Evolutionary conservation across 2,797 vertebrate genomes (phyloP).

Genomic region (Craterocephalus amniculus): DNA sequence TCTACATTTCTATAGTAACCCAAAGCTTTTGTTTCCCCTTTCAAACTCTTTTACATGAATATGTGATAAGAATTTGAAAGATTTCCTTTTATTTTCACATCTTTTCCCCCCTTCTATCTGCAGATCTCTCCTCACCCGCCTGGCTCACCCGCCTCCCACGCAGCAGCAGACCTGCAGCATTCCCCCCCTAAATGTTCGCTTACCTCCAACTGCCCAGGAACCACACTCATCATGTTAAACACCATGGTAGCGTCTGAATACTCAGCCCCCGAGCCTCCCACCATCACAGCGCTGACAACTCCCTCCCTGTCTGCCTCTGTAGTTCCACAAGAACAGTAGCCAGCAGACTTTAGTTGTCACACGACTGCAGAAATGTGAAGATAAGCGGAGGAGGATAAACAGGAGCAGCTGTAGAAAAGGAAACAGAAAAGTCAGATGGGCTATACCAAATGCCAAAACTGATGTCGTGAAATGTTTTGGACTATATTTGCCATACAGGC

Average conservation of each 20-base stretch:
- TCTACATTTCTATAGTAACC: too few species aligned
- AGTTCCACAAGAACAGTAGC: constrained; percentile 20
- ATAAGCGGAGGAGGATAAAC: constrained; percentile 1
- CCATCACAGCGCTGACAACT: constrained; percentile 29
- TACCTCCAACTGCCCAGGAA: constrained; percentile 24
- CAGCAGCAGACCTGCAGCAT: constrained; percentile 58
- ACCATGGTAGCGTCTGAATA: constrained; percentile 2
- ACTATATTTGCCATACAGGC: constrained; percentile 14
- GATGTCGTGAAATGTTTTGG: not conserved
- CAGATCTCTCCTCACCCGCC: constrained; percentile 69
- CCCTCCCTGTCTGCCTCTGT: constrained; percentile 16
- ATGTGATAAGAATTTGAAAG: too few species aligned
- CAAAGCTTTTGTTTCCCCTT: not conserved
- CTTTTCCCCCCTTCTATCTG: constrained; percentile 9
- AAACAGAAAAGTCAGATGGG: not conserved
- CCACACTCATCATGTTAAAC: not conserved
- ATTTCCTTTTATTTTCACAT: not conserved
- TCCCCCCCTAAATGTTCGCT: constrained; percentile 25
- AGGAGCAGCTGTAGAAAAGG: not conserved
- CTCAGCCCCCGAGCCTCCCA: constrained; percentile 31
- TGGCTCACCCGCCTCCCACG: constrained; percentile 35
- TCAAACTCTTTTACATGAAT: not conserved
- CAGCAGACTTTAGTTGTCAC: not conserved
- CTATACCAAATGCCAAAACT: not conserved
- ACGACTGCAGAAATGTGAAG: not conserved